These are phyloP conservation scores for Puffinus mauretanicus DNA, from an alignment of 2,113 vertebrate species.

Conservation along the genomic window DNA sequence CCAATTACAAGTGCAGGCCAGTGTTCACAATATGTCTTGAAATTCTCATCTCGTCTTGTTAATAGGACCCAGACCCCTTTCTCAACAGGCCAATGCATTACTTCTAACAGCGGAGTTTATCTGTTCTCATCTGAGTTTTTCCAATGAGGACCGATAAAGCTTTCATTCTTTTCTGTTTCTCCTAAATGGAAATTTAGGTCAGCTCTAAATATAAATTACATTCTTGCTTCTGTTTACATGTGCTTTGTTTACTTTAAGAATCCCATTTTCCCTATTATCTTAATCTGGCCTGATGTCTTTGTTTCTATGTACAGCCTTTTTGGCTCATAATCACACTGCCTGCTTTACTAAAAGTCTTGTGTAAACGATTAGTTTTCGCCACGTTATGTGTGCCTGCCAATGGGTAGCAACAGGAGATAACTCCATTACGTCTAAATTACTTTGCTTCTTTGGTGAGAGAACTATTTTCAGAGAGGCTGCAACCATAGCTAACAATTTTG, in stretches of 20 bases:
- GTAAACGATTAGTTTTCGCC: background rate
- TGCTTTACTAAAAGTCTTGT: background rate
- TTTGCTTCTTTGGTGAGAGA: background rate
- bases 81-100: background rate
- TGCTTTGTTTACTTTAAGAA: background rate
- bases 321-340: background rate
- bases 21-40: background rate
- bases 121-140: background rate
- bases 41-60: background rate
- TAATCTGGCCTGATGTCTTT: background rate
- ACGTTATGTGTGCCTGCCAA: background rate
- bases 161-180: background rate
- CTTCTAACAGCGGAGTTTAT: background rate
- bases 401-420: background rate
- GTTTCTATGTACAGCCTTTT: background rate
- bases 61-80: background rate
- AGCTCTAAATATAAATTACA: background rate
- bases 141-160: background rate
- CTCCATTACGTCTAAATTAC: background rate
- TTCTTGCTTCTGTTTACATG: background rate
- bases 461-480: background rate
- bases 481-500: background rate
- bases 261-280: background rate
- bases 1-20: background rate
- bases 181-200: background rate